Percentiles rank a stretch among this genome's conserved stretches.
These are phyloP conservation scores for Halictus rubicundus DNA, from an alignment of 1,140 invertebrate species.

Conservation along the genomic window DNA sequence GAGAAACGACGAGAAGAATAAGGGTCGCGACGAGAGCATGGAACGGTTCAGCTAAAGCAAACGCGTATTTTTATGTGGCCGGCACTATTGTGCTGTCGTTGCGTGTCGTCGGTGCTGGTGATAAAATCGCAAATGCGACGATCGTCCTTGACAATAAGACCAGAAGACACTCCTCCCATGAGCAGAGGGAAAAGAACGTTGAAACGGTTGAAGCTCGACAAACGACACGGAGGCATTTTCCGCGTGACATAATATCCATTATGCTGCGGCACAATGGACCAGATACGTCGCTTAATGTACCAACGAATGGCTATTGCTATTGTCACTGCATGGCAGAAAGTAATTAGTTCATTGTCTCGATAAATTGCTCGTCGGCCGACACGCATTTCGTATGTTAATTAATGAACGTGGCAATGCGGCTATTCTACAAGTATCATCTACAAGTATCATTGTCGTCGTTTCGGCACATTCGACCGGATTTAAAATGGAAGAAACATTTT, in stretches of 20 bases:
- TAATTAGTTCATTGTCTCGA: constrained; percentile 64
- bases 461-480: neutral
- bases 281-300: constrained; percentile 59
- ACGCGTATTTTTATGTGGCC: neutral
- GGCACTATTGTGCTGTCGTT: no score
- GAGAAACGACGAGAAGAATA: no score
- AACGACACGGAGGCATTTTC: constrained; percentile 51
- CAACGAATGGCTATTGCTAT: constrained; percentile 59
- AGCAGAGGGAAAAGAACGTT: constrained; percentile 38
- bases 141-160: neutral
- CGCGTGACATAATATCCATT: constrained; percentile 65
- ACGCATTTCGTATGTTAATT: constrained; percentile 55
- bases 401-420: constrained; percentile 47
- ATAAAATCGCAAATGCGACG: neutral
- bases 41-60: neutral
- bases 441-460: neutral
- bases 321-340: constrained; percentile 56
- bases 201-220: constrained; percentile 30
- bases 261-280: constrained; percentile 55
- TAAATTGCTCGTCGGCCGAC: constrained; percentile 58
- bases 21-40: neutral
- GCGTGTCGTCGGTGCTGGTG: no score
- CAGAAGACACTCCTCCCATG: constrained; percentile 17
- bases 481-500: neutral
- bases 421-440: constrained; percentile 7